Evolutionary conservation across 1,140 invertebrate genomes (phyloP), one percentile per base, ranked within the genome.

Genomic region (Amyelois transitella): DNA sequence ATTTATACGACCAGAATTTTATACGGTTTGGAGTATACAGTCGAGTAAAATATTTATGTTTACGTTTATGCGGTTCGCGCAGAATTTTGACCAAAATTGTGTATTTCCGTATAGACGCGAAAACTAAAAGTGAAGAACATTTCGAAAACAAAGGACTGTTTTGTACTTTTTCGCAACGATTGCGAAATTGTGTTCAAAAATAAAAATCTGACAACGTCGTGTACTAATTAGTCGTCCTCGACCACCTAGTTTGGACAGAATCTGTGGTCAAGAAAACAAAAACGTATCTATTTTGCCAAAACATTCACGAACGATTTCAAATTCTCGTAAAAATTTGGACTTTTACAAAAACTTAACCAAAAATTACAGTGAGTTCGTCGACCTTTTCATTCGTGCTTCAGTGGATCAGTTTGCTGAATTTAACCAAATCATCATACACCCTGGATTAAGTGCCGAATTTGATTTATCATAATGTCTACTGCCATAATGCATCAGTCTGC

Each of bases 401-500:
- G 81, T 87, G 84, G 66, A 75, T 77, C 60, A 75, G 71, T 85
- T 82, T 68, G 62, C 74, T 72, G 65, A 74, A 64, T 62, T 64
- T 63, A 55, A 51, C 61, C 53, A 65, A 66, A 72, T 53, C 61
- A 63, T 48, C 59, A 66, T 62, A 81, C 80, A 68, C 69, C 45
- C 81, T 84, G 84, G 84, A 87, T 84, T 71, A 71, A 84, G 80
- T 85, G 81, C 62, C 74, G 68, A 83, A 63, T 77, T 79, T n/a
- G 60, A 58, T 75, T 73, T 72, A 73, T 64, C 76, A 87, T 73
- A 81, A 89, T 89, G 88, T 89, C 87, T 81, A 89, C 88, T 76
- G 88, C 88, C 69, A 88, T 89, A 77, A 89, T 89, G 86, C 86
- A 89, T 76, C 88, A 88, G 85, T 86, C 88, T 83, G 81, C 85